Conservation (phyloP, 2,797 vertebrate genomes). For the Hyperoplus lanceolatus region DNA sequence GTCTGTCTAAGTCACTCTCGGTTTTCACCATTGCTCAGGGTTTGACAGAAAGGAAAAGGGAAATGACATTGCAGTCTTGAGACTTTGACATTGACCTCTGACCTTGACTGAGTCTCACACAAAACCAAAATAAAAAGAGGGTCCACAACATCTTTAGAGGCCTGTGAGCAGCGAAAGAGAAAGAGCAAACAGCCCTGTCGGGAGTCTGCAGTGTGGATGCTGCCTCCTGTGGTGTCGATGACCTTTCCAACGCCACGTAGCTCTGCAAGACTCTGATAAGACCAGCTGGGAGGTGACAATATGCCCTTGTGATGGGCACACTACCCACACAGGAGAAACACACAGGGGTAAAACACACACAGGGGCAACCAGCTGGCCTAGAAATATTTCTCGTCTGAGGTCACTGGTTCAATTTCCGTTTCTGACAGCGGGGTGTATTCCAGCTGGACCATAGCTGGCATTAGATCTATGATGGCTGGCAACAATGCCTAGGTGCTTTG, state of each 20-base stretch:
- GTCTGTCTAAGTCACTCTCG: conserved; percentile 41
- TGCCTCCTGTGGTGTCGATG: conserved; percentile 82
- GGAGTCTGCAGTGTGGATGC: conserved; percentile 65
- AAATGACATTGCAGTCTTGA: conserved; percentile 25
- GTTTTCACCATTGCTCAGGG: conserved; percentile 9
- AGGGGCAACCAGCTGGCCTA: conserved; percentile 60
- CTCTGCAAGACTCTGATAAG: conserved; percentile 76
- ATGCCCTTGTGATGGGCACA: conserved; percentile 66
- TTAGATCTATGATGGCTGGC: conserved; percentile 18
- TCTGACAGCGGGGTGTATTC: conserved; percentile 41
- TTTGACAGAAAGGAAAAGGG: conserved; percentile 44
- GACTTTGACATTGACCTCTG: conserved; percentile 41
- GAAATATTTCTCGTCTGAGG: conserved; percentile 60
- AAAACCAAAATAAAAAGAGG: background rate
- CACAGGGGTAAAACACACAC: conserved; percentile 51
- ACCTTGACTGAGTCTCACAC: conserved; percentile 42
- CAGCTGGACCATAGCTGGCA: conserved; percentile 29
- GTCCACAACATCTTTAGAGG: conserved; percentile 13
- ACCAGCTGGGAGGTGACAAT: conserved; percentile 77
- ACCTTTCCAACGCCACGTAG: conserved; percentile 77
- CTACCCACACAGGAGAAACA: conserved; percentile 53
- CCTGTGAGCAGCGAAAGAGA: conserved; percentile 26
- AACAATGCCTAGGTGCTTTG: conserved; percentile 24
- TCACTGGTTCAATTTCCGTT: conserved; percentile 53
- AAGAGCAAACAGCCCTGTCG: conserved; percentile 61